Evolutionary conservation across 2,888 invertebrate genomes (phyloP), one percentile per base, ranked within the genome.

Genomic region (Cremastinae sp.): DNA sequence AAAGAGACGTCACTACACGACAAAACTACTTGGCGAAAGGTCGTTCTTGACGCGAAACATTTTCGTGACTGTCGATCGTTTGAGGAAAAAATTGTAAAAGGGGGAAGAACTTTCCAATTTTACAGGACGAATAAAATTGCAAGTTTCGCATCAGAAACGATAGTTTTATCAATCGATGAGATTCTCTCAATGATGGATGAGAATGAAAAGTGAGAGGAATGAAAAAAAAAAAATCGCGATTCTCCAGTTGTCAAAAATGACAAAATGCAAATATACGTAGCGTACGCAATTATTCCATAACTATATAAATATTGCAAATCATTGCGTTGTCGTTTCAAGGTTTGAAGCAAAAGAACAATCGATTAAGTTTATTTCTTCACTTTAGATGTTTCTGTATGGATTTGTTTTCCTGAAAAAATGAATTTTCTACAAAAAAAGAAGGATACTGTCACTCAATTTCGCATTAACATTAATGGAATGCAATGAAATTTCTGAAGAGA

Each of bases 1-100:
- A 89, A 89, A 89, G 85, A 81, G 84, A 87, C 82, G 80, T 87
- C 83, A 87, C 83, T 89, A 87, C 84, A 87, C 83, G 82, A 84
- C 84, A 85, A 83, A 84, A 81, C 84, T 84, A 85, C 84, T 83
- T 78, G 79, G 79, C 79, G 75, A 80, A 82, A 81, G 75, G 83
- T 81, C 82, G 79, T 81, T 81, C 78, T 75, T 65, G 73, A 79
- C 72, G 73, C 73, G 69, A 64, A 56, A 72, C 64, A n/a, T 69
- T 62, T 45, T n/a, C n/a, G 41, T 36, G 66, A 59, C 45, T 71
- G 41, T 61, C 73, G 45, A 36, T 58, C 18, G 43, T 66, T 41
- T 56, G 58, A 47, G 72, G 72, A 70, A 51, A 74, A 75, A 71
- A 49, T 28, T 43, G 56, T 69, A 75, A 75, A 49, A 14, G 0